These are phyloP conservation scores for Zeus faber DNA, from an alignment of 2,113 vertebrate species.

Conservation along the genomic window DNA sequence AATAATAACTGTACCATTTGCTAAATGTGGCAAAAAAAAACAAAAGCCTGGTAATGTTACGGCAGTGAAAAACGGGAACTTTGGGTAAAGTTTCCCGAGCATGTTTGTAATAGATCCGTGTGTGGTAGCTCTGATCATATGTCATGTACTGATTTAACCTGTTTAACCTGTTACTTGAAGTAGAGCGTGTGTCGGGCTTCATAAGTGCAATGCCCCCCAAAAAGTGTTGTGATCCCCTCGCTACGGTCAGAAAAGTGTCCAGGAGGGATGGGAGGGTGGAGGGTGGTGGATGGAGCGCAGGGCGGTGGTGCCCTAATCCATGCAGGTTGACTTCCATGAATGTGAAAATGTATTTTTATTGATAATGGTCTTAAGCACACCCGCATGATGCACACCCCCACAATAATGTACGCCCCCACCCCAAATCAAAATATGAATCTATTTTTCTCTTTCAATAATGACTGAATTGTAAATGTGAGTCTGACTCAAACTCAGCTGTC, in stretches of 20 bases:
- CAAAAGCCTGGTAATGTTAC: conserved; percentile 18
- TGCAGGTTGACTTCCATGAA: conserved; percentile 41
- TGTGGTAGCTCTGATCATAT: conserved; percentile 8
- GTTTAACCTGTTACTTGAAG: conserved; percentile 29
- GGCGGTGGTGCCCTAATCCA: too few species aligned
- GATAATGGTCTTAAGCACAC: conserved; percentile 23
- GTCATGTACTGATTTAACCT: conserved; percentile 28
- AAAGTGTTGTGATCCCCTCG: too few species aligned
- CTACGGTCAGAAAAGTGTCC: too few species aligned
- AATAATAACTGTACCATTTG: neutral
- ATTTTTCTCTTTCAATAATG: conserved; percentile 11
- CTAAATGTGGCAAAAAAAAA: neutral
- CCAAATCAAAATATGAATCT: neutral
- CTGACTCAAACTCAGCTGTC: too few species aligned
- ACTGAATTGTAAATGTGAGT: conserved; percentile 35
- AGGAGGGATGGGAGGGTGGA: conserved; percentile 20
- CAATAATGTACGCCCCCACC: neutral
- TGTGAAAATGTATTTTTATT: conserved; percentile 44
- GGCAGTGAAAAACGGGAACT: conserved; percentile 17
- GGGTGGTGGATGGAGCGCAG: conserved; percentile 23
- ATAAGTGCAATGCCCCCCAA: too few species aligned
- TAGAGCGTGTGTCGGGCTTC: neutral
- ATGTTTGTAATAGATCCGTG: conserved; percentile 22
- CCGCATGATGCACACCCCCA: conserved; percentile 4
- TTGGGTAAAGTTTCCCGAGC: conserved; percentile 22